Evolutionary conservation across 2,113 vertebrate genomes (phyloP).

Genomic region (Sinosuthora webbiana): DNA sequence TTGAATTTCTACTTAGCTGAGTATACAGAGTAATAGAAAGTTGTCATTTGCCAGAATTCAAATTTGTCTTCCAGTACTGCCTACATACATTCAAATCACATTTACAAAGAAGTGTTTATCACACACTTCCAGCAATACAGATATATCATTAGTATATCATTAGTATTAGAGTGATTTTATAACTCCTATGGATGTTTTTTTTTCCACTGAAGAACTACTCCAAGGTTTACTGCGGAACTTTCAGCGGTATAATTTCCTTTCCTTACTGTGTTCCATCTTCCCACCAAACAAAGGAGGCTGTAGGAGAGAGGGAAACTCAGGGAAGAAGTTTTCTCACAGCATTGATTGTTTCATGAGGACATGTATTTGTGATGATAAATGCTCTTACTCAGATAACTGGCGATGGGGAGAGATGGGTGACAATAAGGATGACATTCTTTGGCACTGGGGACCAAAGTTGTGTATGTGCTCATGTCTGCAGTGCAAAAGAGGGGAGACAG

Average conservation of each 20-base stretch:
- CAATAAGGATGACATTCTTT: not conserved
- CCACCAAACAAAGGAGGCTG: not conserved
- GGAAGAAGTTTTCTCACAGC: not conserved
- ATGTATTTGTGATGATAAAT: not conserved
- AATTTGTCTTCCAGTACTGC: not conserved
- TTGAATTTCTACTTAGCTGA: not conserved
- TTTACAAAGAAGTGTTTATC: not conserved
- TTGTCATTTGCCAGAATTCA: not conserved
- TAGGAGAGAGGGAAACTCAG: not conserved
- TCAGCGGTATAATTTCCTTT: not conserved
- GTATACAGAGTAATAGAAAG: not conserved
- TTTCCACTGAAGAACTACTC: not conserved
- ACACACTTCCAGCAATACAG: not conserved
- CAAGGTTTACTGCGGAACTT: not conserved
- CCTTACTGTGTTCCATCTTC: not conserved
- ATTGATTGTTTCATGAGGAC: not conserved
- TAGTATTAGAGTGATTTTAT: not conserved
- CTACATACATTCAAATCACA: not conserved
- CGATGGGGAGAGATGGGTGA: not conserved
- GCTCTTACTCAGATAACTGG: not conserved
- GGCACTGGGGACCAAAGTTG: not conserved
- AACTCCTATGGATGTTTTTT: not conserved
- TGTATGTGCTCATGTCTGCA: fast-evolving
- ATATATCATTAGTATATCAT: not conserved
- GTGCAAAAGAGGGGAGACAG: not conserved